Evolutionary conservation across 2,113 vertebrate genomes (phyloP).

Genomic region (Chaenogobius annularis): DNA sequence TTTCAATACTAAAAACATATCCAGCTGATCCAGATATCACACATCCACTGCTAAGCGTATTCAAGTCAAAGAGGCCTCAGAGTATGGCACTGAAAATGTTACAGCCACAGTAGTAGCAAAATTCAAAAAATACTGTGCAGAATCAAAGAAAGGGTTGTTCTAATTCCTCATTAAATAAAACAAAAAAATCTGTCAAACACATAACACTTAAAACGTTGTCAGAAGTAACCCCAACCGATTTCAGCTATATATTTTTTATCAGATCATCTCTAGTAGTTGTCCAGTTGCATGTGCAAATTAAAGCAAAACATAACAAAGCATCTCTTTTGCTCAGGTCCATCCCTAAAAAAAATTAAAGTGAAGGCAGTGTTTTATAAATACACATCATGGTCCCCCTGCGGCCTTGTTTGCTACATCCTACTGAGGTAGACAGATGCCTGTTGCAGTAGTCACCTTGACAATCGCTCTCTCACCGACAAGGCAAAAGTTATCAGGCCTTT

Average conservation of each 20-base stretch:
- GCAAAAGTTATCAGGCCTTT: conserved; percentile 39
- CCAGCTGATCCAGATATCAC: conserved; percentile 1
- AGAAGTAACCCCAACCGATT: not conserved
- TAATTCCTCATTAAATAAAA: not conserved
- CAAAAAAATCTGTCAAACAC: not conserved
- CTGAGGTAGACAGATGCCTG: conserved; percentile 65
- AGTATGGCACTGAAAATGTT: not conserved
- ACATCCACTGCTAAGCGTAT: not conserved
- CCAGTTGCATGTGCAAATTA: conserved; percentile 35
- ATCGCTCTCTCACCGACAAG: conserved; percentile 64
- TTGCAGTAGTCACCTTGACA: conserved; percentile 45
- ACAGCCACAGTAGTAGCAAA: not conserved
- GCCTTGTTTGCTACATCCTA: conserved; percentile 54
- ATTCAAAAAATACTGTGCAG: not conserved
- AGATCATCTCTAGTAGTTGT: conserved; percentile 39
- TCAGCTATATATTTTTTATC: not conserved
- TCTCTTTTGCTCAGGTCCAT: conserved; percentile 23
- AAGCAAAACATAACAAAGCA: conserved; percentile 18
- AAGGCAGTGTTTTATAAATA: conserved; percentile 70
- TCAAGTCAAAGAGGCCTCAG: not conserved
- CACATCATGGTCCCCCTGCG: conserved; percentile 37
- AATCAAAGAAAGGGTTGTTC: not conserved
- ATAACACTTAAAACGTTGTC: not conserved
- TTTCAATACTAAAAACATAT: conserved; percentile 4
- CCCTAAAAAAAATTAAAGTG: conserved; percentile 45